Base-by-base conservation (phyloP, 2,113 vertebrate species). In the Trinectes maculatus region DNA sequence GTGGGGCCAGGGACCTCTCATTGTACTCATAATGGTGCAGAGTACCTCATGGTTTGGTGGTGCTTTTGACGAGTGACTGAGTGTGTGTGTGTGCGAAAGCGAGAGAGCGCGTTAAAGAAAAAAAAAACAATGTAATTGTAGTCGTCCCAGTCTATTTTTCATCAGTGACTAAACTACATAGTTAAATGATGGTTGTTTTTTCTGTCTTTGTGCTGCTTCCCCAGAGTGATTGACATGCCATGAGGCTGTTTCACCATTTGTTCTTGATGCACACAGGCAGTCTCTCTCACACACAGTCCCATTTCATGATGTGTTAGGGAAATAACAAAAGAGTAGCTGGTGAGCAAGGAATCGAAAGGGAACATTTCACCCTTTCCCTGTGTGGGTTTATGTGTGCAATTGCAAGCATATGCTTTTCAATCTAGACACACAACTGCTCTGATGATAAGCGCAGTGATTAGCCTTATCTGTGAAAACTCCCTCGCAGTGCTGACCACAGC, bases 1-100 rank as follows among this genome's bases (percentile, higher is more conserved):
- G 85, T 86, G 87, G 83, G 86, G 89, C 88, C 81, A 77, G 85
- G 82, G 85, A 90, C 87, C 84, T 88, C 82, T 89, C 82, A 88
- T 89, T 91, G 85, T 89, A 63, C 71, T 80, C 70, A 84, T 87
- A 89, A 87, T 91, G 84, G 80, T 85, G 82, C 65, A 8, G 85
- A 86, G 81, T 77, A 85, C 80, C 83, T 87, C 84, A 86, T 86
- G 77, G 88, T 87, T 89, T 83, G 85, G 80, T 82, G 86, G 76
- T 49, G 78, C 80, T 83, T 90, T 89, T 89, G 84, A 89, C 83
- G 80, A 76, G 77, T 79, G 75, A 84, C 48, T 71, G 56, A 78
- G 62, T 29, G 21, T 11, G 3, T 43, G 28, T 29, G 28, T 56
- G 57, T 57, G 34, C 29, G 51, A 43, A 57, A 21, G 57, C 43